Percentiles rank a stretch among this genome's conserved stretches.
Evolutionary conservation across 2,888 invertebrate genomes (phyloP).

Genomic region (Trilocha varians): DNA sequence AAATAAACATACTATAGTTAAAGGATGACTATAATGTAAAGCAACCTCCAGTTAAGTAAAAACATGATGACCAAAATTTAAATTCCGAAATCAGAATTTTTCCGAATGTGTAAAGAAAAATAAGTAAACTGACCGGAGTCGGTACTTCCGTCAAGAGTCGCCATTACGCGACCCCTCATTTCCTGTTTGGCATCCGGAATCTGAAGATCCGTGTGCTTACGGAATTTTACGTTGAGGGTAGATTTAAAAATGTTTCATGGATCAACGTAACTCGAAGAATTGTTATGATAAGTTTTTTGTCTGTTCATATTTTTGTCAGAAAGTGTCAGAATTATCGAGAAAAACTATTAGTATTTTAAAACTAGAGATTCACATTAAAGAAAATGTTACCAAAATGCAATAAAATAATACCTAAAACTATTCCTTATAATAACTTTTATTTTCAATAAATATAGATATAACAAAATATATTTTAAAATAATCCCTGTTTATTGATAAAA

Average conservation of each 20-base stretch:
- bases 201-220: constrained; percentile 17
- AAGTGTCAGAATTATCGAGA: constrained; percentile 20
- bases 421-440: no score
- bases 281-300: no score
- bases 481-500: not conserved
- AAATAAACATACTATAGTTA: no score
- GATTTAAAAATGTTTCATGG: constrained; percentile 12
- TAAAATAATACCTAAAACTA: no score
- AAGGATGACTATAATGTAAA: no score
- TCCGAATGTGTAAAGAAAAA: not conserved
- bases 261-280: no score
- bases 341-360: not conserved
- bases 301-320: not conserved
- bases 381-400: no score
- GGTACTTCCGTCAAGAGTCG: constrained; percentile 36
- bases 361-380: no score
- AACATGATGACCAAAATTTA: not conserved
- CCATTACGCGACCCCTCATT: constrained; percentile 45
- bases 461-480: no score
- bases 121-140: constrained; percentile 30
- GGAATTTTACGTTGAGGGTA: constrained; percentile 6
- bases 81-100: not conserved
- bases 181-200: constrained; percentile 33
- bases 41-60: no score
- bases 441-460: no score